Conservation (phyloP, 1,140 invertebrate genomes). For the Elymnias hypermnestra region DNA sequence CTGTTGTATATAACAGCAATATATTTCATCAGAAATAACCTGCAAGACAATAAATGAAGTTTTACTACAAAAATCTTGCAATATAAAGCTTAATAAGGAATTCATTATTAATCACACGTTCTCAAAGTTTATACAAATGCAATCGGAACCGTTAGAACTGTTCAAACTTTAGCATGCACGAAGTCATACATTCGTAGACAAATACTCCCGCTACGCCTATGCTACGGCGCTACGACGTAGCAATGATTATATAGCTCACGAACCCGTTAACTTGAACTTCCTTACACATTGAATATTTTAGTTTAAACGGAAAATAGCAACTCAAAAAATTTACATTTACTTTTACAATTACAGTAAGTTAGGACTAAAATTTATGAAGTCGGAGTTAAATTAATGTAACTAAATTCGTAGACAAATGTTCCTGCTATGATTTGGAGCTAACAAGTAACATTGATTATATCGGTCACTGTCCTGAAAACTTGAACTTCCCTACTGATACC, state of each 20-base stretch:
- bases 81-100: not conserved
- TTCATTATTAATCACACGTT: conserved; percentile 6
- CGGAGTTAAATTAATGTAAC: too few species aligned
- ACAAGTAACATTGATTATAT: too few species aligned
- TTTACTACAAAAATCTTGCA: not conserved
- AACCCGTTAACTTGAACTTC: conserved; percentile 9
- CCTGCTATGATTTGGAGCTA: too few species aligned
- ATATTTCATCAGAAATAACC: too few species aligned
- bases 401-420: too few species aligned
- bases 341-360: too few species aligned
- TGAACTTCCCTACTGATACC: too few species aligned
- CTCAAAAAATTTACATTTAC: too few species aligned
- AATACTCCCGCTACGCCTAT: conserved; percentile 23
- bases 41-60: too few species aligned
- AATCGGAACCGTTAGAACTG: conserved; percentile 10
- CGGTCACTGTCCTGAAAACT: too few species aligned
- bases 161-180: conserved; percentile 17
- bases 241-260: conserved; percentile 7
- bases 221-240: conserved; percentile 21
- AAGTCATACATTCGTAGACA: conserved; percentile 30
- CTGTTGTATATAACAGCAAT: too few species aligned
- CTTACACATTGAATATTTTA: not conserved
- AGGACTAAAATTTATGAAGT: too few species aligned
- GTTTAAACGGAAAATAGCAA: not conserved
- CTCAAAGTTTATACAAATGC: conserved; percentile 9